Conservation (phyloP, 2,113 vertebrate genomes). For the Campylorhamphus procurvoides region DNA sequence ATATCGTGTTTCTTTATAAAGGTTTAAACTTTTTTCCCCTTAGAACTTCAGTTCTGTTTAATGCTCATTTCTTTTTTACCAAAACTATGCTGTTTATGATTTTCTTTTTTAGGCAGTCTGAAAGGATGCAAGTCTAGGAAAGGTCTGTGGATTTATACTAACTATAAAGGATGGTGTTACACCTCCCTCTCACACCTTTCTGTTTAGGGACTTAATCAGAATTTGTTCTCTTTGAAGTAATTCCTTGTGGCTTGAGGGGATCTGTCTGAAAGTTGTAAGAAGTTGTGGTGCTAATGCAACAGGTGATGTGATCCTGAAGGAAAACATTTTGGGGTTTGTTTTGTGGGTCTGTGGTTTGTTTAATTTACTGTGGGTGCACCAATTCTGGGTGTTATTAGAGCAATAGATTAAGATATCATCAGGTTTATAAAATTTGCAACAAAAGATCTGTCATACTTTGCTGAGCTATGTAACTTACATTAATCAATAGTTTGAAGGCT, state of each 20-base stretch:
- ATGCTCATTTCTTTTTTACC: background rate
- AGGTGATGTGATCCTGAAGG: background rate
- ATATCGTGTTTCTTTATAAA: background rate
- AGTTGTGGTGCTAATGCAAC: background rate
- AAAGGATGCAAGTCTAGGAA: background rate
- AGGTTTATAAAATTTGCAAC: background rate
- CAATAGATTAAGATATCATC: background rate
- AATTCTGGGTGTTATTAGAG: background rate
- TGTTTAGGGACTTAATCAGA: background rate
- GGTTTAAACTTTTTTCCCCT: background rate
- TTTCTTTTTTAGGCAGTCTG: background rate
- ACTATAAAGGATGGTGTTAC: background rate
- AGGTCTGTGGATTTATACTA: background rate
- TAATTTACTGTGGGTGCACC: background rate
- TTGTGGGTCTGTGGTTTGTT: background rate
- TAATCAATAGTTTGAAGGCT: background rate
- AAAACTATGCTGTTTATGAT: background rate
- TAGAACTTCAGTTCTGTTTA: background rate
- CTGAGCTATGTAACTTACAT: no score
- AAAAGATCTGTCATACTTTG: background rate
- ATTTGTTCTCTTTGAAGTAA: background rate
- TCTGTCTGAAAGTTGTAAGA: background rate
- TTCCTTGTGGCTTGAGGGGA: background rate
- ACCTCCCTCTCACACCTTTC: background rate
- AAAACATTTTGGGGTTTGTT: rapidly evolving